A percentile compares a stretch with the other conserved stretches of the same genome.
Evolutionary conservation across 1,140 invertebrate genomes (phyloP).

Genomic region (Bombus balteatus): DNA sequence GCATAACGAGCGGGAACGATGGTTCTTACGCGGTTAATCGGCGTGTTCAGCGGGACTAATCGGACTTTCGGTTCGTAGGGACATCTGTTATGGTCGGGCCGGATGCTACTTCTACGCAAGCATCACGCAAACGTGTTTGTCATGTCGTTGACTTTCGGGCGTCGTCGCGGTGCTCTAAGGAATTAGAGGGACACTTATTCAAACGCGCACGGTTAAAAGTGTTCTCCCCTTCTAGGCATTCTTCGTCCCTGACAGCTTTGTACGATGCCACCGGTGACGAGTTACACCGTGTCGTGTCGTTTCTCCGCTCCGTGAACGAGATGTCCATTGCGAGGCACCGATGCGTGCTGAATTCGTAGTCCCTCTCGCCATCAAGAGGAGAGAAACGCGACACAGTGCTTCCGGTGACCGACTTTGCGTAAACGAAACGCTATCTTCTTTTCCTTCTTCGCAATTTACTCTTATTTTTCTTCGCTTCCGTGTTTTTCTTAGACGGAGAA

Average conservation of each 20-base stretch:
- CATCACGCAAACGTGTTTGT: slow-evolving; percentile 64
- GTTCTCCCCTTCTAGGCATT: slow-evolving; percentile 38
- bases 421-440: background rate
- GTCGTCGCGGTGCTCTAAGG: slow-evolving; percentile 59
- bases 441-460: background rate
- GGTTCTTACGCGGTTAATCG: slow-evolving; percentile 31
- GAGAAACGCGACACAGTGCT: background rate
- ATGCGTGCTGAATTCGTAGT: slow-evolving; percentile 52
- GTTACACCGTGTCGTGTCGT: slow-evolving; percentile 51
- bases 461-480: background rate
- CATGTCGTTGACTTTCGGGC: slow-evolving; percentile 56
- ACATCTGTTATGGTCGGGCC: slow-evolving; percentile 54
- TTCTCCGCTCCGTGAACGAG: slow-evolving; percentile 15
- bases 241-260: slow-evolving; percentile 44
- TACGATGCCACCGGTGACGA: slow-evolving; percentile 36
- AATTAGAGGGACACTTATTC: slow-evolving; percentile 67
- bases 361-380: background rate
- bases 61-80: slow-evolving; percentile 35
- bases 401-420: slow-evolving; percentile 9
- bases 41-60: slow-evolving; percentile 41
- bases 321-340: slow-evolving; percentile 46
- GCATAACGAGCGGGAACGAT: background rate
- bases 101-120: slow-evolving; percentile 47
- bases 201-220: slow-evolving; percentile 64
- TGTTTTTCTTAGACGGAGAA: too few species aligned